Percentiles rank a stretch among this genome's conserved stretches.
Evolutionary conservation across 1,140 invertebrate species (phyloP).

Genomic region (Eurosta solidaginis): DNA sequence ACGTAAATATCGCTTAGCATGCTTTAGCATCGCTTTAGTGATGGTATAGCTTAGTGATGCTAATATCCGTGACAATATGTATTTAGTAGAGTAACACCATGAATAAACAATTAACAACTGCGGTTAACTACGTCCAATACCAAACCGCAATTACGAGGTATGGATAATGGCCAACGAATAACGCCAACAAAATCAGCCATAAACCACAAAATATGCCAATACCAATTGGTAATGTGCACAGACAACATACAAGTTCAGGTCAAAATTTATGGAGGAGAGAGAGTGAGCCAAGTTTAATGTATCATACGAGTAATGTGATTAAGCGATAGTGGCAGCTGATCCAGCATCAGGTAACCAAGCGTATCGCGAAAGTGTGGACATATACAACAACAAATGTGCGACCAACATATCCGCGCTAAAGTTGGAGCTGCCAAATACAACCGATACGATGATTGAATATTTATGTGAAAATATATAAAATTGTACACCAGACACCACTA

Average conservation of each 20-base stretch:
- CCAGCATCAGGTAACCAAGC: not conserved
- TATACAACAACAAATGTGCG: not conserved
- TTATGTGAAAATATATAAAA: constrained; percentile 26
- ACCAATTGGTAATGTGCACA: not conserved
- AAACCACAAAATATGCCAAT: constrained; percentile 13
- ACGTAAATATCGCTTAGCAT: too few species aligned
- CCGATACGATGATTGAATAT: constrained; percentile 1
- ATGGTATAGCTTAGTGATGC: too few species aligned
- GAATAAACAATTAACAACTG: constrained; percentile 20
- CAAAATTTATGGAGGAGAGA: too few species aligned
- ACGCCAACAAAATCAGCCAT: not conserved
- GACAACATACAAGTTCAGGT: not conserved
- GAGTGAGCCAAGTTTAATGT: not conserved
- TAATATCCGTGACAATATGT: too few species aligned
- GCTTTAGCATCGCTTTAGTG: too few species aligned
- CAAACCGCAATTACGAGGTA: constrained; percentile 21
- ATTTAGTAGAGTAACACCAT: not conserved
- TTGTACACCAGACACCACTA: not conserved
- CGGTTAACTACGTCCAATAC: not conserved
- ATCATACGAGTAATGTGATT: constrained; percentile 11
- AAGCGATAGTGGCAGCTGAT: not conserved
- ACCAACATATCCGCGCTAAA: not conserved
- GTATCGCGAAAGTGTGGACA: not conserved
- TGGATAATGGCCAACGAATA: not conserved
- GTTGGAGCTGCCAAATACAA: not conserved